phyloP scores from a whole-genome alignment of 2,888 invertebrate species.

The Dynastes tityus region DNA sequence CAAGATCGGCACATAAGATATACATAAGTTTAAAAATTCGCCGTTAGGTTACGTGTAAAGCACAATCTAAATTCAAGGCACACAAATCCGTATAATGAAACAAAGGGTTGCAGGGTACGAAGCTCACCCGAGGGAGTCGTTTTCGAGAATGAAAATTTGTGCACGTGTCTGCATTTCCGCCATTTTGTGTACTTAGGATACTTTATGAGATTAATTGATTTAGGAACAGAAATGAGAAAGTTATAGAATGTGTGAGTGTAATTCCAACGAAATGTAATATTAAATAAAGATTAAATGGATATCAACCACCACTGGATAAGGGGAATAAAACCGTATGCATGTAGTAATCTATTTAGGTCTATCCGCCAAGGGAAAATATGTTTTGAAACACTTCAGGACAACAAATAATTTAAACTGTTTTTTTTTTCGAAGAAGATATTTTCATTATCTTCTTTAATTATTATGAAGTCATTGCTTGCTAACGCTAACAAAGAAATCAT shows the following conservation, averaged over 20 bases:
- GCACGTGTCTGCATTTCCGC: conserved; percentile 50
- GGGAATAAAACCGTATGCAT: too few species aligned
- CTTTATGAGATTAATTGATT: conserved; percentile 45
- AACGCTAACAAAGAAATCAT: too few species aligned
- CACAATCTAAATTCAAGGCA: conserved; percentile 54
- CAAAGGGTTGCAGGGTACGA: conserved; percentile 53
- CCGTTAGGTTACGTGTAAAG: conserved; percentile 35
- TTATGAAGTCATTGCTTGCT: too few species aligned
- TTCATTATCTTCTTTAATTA: too few species aligned
- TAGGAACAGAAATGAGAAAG: conserved; percentile 10
- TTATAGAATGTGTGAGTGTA: neutral
- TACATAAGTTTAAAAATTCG: conserved; percentile 30
- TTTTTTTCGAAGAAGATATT: too few species aligned
- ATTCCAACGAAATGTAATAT: too few species aligned
- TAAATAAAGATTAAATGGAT: too few species aligned
- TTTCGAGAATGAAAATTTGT: conserved; percentile 52
- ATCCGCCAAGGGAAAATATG: too few species aligned
- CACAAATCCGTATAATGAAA: conserved; percentile 54
- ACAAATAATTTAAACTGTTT: too few species aligned
- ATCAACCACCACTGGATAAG: too few species aligned
- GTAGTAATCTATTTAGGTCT: too few species aligned
- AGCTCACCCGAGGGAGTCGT: conserved; percentile 48
- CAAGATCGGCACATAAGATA: conserved; percentile 39
- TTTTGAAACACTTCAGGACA: too few species aligned
- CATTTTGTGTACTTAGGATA: conserved; percentile 46